A percentile compares a stretch with the other conserved stretches of the same genome.
Conservation (phyloP, 2,113 vertebrate genomes). For the Eretmochelys imbricata region DNA sequence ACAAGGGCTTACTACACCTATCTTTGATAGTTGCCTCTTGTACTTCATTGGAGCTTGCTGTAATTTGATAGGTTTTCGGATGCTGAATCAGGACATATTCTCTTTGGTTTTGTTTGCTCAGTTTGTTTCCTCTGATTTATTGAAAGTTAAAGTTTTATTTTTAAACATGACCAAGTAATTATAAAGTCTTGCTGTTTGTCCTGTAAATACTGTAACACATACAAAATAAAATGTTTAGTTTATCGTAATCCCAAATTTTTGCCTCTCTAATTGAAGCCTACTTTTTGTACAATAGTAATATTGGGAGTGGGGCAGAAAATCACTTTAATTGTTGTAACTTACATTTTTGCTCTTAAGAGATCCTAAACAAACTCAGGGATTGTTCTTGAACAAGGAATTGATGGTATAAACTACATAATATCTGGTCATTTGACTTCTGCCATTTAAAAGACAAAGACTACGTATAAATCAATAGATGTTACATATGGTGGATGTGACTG, state of each 20-base stretch:
- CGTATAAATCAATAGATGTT: not conserved
- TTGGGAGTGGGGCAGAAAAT: not conserved
- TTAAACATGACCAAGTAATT: not conserved
- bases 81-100: not conserved
- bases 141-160: not conserved
- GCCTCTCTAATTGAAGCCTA: not conserved
- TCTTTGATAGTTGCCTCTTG: not conserved
- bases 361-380: not conserved
- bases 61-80: not conserved
- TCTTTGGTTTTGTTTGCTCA: not conserved
- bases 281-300: not conserved
- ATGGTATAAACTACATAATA: not conserved
- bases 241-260: not conserved
- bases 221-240: not conserved
- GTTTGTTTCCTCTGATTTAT: not conserved
- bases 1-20: not conserved
- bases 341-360: not conserved
- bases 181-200: not conserved
- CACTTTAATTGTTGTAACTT: not conserved
- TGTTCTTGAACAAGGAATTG: not conserved
- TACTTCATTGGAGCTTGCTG: not conserved
- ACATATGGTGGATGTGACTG: not conserved
- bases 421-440: not conserved
- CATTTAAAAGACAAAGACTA: not conserved
- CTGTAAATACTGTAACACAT: not conserved